These are phyloP conservation scores for Bothrops jararaca DNA, from an alignment of 2,113 vertebrate genomes.

Conservation along the genomic window DNA sequence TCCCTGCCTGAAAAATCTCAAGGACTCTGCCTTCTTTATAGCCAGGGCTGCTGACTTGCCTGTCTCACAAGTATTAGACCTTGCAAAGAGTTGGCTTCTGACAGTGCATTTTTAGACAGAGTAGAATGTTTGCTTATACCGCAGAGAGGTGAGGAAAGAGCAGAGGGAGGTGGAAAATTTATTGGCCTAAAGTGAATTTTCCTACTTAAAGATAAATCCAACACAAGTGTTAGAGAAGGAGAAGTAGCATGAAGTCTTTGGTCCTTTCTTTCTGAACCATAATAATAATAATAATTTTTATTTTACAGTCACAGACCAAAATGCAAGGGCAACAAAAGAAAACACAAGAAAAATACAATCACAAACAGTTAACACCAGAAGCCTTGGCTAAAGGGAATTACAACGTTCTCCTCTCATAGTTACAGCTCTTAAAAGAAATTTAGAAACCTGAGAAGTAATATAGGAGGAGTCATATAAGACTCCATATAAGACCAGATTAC, in stretches of 20 bases:
- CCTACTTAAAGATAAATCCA: not conserved
- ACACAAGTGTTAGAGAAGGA: not conserved
- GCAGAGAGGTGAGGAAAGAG: not conserved
- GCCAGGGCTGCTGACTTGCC: not conserved
- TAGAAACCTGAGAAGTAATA: no score
- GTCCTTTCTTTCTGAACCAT: not conserved
- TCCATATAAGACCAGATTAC: no score
- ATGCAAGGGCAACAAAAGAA: no score
- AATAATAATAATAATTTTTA: no score
- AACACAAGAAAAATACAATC: no score
- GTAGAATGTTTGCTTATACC: not conserved
- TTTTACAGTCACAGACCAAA: no score
- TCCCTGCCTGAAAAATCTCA: constrained; percentile 23
- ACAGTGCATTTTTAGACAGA: not conserved
- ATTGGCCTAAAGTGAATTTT: not conserved
- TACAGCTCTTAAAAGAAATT: no score
- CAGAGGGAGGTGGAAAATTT: not conserved
- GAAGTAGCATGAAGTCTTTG: not conserved
- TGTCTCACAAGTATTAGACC: not conserved
- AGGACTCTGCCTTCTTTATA: constrained; percentile 8
- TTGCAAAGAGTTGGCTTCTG: not conserved
- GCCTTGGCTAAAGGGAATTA: no score
- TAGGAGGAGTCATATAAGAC: no score
- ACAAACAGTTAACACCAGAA: no score
- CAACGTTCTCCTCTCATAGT: no score